A percentile compares a stretch with the other conserved stretches of the same genome.
Evolutionary conservation across 2,888 invertebrate species (phyloP).

Genomic region (Apotomis betuletana): DNA sequence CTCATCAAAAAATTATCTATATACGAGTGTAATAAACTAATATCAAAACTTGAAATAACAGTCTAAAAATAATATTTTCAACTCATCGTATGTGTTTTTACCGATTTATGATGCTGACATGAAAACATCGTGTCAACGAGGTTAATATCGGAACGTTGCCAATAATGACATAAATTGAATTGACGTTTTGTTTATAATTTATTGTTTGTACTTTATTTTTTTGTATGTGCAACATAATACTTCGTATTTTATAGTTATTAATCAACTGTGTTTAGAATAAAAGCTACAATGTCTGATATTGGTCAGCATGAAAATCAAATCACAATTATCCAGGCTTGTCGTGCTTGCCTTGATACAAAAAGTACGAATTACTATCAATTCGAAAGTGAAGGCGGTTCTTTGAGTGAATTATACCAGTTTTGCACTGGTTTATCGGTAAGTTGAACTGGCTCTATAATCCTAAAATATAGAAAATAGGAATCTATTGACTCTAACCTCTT

Average conservation of each 20-base stretch:
- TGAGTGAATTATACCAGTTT: slow-evolving; percentile 53
- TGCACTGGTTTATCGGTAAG: slow-evolving; percentile 61
- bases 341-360: slow-evolving; percentile 56
- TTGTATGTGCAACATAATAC: too few species aligned
- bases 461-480: background rate
- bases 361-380: slow-evolving; percentile 45
- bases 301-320: slow-evolving; percentile 11
- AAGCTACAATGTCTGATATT: slow-evolving; percentile 23
- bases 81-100: too few species aligned
- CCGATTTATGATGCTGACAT: too few species aligned
- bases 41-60: too few species aligned
- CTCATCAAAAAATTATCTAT: too few species aligned
- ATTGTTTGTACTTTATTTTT: background rate
- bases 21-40: too few species aligned
- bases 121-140: background rate
- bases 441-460: background rate
- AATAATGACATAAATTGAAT: background rate
- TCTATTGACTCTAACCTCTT: background rate
- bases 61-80: too few species aligned
- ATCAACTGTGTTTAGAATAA: background rate
- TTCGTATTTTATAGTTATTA: background rate
- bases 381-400: slow-evolving; percentile 47
- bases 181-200: too few species aligned
- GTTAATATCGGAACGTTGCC: background rate
- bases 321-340: slow-evolving; percentile 49